Conservation (phyloP, 2,113 vertebrate genomes). For the Strix uralensis region DNA sequence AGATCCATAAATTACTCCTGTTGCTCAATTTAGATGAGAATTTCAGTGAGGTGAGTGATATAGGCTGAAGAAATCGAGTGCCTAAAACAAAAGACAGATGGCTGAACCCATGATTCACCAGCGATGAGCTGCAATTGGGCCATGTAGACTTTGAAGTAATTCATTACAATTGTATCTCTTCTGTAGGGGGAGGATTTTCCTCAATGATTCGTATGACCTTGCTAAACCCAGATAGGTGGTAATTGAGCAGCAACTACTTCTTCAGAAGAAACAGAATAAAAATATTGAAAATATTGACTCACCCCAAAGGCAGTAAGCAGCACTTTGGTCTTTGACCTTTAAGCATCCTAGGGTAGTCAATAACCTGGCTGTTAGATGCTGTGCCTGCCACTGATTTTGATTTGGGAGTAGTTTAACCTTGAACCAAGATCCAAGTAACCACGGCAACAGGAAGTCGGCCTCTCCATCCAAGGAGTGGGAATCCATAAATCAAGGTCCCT, state of each 20-base stretch:
- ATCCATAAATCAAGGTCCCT: slow-evolving; percentile 84
- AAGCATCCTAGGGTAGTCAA: slow-evolving; percentile 75
- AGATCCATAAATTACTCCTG: not conserved
- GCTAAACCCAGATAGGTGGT: slow-evolving; percentile 68
- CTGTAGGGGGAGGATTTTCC: slow-evolving; percentile 20
- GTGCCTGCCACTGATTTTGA: slow-evolving; percentile 73
- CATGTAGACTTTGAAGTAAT: slow-evolving; percentile 17
- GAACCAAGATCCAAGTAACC: slow-evolving; percentile 82
- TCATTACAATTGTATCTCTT: slow-evolving; percentile 42
- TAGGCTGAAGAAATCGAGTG: not conserved
- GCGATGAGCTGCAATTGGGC: not conserved
- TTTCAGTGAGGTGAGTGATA: not conserved
- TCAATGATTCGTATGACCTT: slow-evolving; percentile 69
- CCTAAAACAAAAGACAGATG: not conserved
- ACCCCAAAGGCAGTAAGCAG: slow-evolving; percentile 72
- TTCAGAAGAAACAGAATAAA: slow-evolving; percentile 75
- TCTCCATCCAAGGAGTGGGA: slow-evolving; percentile 65
- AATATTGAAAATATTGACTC: slow-evolving; percentile 81
- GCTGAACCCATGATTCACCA: not conserved
- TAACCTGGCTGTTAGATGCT: slow-evolving; percentile 72
- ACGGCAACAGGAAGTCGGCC: slow-evolving; percentile 82
- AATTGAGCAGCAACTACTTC: slow-evolving; percentile 70
- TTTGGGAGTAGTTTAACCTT: slow-evolving; percentile 82
- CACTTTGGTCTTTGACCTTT: slow-evolving; percentile 82
- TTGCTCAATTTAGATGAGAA: not conserved